These are phyloP conservation scores for Phainopepla nitens DNA, from an alignment of 2,113 vertebrate species.

Conservation along the genomic window DNA sequence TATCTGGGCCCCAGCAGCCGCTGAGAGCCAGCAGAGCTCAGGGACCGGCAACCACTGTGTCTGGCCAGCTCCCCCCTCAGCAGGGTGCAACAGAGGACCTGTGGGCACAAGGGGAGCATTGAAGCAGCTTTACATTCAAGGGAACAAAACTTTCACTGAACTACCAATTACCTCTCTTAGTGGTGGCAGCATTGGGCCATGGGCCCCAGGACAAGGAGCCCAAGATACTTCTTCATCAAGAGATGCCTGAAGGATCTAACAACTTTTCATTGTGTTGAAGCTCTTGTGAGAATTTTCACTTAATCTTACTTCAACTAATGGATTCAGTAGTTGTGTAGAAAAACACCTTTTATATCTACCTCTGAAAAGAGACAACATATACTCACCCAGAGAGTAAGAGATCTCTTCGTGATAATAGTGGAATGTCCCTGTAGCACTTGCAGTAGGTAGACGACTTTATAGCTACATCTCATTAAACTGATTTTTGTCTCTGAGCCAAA, in stretches of 20 bases:
- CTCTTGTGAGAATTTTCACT: background rate
- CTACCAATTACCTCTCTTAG: background rate
- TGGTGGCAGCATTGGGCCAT: background rate
- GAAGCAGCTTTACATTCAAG: background rate
- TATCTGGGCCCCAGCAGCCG: background rate
- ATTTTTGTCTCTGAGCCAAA: background rate
- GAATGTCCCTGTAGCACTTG: background rate
- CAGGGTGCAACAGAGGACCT: background rate
- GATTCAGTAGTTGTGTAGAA: background rate
- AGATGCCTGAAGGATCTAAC: background rate
- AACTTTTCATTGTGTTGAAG: background rate
- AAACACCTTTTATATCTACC: background rate
- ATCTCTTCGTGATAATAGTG: background rate
- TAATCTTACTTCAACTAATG: background rate
- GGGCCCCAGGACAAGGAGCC: background rate
- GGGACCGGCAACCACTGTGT: fast-evolving
- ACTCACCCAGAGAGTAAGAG: background rate
- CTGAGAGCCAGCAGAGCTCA: background rate
- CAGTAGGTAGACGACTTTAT: background rate
- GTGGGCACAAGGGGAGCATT: background rate
- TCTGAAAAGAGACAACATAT: background rate
- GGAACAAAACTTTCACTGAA: background rate
- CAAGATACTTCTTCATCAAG: background rate
- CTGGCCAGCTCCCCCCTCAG: background rate
- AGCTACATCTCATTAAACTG: background rate